phyloP scores from a whole-genome alignment of 2,888 invertebrate species.

The Limnephilus auricula region DNA sequence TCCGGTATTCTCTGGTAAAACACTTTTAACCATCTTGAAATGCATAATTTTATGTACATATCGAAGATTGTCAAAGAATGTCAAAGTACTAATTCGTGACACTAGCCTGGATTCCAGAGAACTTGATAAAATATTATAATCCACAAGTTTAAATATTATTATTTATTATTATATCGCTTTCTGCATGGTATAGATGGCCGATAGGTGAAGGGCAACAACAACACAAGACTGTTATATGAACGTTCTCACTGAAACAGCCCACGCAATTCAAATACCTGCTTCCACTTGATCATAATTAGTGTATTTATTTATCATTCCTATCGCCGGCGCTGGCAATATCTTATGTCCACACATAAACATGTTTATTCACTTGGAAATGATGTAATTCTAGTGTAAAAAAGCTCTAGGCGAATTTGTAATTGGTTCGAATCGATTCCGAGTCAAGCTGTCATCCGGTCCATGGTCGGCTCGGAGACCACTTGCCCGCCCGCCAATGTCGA shows the following conservation, averaged over 20 bases:
- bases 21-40: too few relatives aligned
- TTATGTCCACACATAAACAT: background rate
- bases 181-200: background rate
- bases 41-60: too few relatives aligned
- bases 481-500: background rate
- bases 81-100: too few relatives aligned
- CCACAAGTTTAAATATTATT: too few relatives aligned
- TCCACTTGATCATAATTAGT: background rate
- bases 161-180: too few relatives aligned
- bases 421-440: slow-evolving; percentile 31
- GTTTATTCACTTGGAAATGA: background rate
- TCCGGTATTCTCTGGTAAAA: too few relatives aligned
- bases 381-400: background rate
- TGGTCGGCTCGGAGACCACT: background rate
- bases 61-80: too few relatives aligned
- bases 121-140: too few relatives aligned
- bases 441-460: slow-evolving; percentile 36
- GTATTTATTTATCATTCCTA: background rate
- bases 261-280: background rate
- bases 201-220: background rate
- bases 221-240: background rate
- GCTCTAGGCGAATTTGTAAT: slow-evolving; percentile 9
- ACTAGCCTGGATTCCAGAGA: too few relatives aligned
- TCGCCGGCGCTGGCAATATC: background rate
- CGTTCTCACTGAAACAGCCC: background rate